Conservation (phyloP, 2,888 invertebrate genomes). For the Apantesis nais region DNA sequence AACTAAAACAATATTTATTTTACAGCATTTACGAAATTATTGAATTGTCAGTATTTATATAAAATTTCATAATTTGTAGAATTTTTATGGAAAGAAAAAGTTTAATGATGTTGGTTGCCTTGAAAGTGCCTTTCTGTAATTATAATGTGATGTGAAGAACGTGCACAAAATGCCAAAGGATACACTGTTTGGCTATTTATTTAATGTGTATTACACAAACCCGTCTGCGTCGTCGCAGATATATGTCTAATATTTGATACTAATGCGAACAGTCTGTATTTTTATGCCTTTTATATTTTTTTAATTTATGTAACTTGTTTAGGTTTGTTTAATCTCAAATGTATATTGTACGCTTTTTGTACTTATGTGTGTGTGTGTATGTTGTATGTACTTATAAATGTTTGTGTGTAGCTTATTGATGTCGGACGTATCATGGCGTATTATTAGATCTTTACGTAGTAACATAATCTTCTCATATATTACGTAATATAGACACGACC, state of each 20-base stretch:
- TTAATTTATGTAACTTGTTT: constrained; percentile 19
- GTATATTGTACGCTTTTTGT: constrained; percentile 69
- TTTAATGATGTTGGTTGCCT: constrained; percentile 55
- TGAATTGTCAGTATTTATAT: constrained; percentile 52
- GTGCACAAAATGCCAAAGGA: constrained; percentile 13
- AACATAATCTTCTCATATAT: constrained; percentile 16
- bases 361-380: constrained; percentile 69
- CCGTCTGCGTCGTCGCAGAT: constrained; percentile 20
- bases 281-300: constrained; percentile 26
- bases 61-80: constrained; percentile 45
- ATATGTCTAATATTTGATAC: constrained; percentile 12
- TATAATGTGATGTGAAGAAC: constrained; percentile 9
- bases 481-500: constrained; percentile 15
- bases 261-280: constrained; percentile 28
- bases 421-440: constrained; percentile 29
- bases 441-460: constrained; percentile 20
- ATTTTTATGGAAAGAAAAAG: constrained; percentile 35
- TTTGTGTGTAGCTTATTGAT: constrained; percentile 46
- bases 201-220: constrained; percentile 12
- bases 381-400: constrained; percentile 53
- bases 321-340: constrained; percentile 70
- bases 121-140: constrained; percentile 66
- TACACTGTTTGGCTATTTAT: constrained; percentile 16
- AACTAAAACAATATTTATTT: constrained; percentile 36
- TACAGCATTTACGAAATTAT: constrained; percentile 49